phyloP scores from a whole-genome alignment of 2,888 invertebrate species.

The Augochlorella aurata region DNA sequence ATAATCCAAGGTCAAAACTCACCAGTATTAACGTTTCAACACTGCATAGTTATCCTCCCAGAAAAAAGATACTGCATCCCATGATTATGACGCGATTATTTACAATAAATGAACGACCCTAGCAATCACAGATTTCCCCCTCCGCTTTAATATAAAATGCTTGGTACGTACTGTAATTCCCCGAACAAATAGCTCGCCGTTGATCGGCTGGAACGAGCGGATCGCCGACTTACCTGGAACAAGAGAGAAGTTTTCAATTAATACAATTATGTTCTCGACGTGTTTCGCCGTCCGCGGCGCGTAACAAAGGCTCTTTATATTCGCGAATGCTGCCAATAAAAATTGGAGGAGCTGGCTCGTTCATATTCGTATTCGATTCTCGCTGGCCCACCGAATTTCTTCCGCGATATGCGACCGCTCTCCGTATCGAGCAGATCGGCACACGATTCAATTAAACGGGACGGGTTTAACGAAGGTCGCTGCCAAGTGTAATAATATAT shows the following conservation, averaged over 20 bases:
- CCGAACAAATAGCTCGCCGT: background rate
- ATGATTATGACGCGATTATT: no score
- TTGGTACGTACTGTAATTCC: background rate
- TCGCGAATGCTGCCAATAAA: background rate
- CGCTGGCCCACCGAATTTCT: background rate
- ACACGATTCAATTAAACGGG: background rate
- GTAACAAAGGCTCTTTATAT: background rate
- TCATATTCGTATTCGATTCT: background rate
- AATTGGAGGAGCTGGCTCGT: background rate
- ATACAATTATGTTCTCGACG: background rate
- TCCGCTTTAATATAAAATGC: no score
- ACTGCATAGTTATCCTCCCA: no score
- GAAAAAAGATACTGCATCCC: no score
- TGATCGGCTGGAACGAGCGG: background rate
- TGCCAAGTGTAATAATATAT: background rate
- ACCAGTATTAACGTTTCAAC: no score
- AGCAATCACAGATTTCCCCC: no score
- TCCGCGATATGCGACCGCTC: background rate
- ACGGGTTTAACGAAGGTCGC: slow-evolving; percentile 1
- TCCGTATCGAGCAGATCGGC: background rate
- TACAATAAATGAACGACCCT: no score
- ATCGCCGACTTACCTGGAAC: slow-evolving; percentile 5
- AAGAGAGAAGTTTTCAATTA: background rate
- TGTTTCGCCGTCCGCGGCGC: background rate
- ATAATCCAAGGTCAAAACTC: no score